Percentiles rank a stretch among this genome's conserved stretches.
These are phyloP conservation scores for Caligus rogercresseyi DNA, from an alignment of 1,140 invertebrate genomes.

Conservation along the genomic window DNA sequence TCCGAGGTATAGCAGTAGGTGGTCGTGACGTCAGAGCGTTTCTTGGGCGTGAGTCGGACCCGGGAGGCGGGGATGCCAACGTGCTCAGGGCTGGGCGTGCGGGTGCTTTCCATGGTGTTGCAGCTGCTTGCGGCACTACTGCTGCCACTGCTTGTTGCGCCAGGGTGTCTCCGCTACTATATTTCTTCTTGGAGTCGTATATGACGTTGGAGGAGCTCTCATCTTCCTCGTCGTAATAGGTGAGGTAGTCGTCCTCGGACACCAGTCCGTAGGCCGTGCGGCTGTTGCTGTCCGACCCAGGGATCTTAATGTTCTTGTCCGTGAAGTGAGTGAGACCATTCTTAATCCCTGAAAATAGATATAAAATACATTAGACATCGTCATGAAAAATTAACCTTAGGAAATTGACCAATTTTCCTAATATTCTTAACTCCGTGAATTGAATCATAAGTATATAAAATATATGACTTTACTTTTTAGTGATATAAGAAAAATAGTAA, in stretches of 20 bases:
- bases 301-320: not conserved
- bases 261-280: not conserved
- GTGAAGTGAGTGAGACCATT: not conserved
- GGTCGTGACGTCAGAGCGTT: not conserved
- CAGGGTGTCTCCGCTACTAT: too few species aligned
- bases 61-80: not conserved
- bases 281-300: not conserved
- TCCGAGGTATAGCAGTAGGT: not conserved
- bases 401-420: not conserved
- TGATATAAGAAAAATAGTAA: too few species aligned
- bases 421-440: not conserved
- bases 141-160: too few species aligned
- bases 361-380: too few species aligned
- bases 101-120: not conserved
- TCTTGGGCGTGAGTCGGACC: not conserved
- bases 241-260: not conserved
- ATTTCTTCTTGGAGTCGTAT: not conserved
- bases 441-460: too few species aligned
- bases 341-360: not conserved
- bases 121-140: not conserved
- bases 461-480: too few species aligned
- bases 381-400: too few species aligned
- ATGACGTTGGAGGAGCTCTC: not conserved
- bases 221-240: not conserved
- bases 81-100: not conserved